Evolutionary conservation across 2,888 invertebrate genomes (phyloP), one percentile per base, ranked within the genome.

Genomic region (Zygaena filipendulae): DNA sequence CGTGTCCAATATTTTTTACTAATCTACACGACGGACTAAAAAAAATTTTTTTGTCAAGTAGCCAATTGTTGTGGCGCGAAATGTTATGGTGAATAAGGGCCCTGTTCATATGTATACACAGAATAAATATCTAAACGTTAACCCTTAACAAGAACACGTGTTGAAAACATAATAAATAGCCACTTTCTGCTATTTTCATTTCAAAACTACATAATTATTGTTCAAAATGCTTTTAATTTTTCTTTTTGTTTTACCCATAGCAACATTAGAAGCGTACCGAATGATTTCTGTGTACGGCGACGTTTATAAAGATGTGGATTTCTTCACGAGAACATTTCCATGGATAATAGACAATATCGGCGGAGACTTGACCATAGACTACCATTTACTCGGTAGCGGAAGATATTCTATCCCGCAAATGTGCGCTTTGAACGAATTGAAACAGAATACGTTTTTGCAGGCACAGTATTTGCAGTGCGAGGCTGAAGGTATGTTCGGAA

Each of bases 281-380:
- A n/a, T 48, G 1, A 50, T 52, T 4, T 45, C 51, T 0, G 32
- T 57, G 1, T 52, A 49, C 11, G 52, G 48, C 0, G 59, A 63
- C 16, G 59, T 63, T 0, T 46, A 42, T n/a, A 47, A 38, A 4
- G 47, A 57, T 18, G 34, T 19, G 0, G 37, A 43, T 0, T 64
- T 64, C 35, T 64, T 66, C 31, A 49, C 39, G 0, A 41, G 25
- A 3, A 62, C 59, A 0, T 56, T 42, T 4, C 64, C 64, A 0
- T 66, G 60, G 61, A 47, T 66, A 1, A 39, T 55, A 12, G 62
- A 64, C 11, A 62, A 66, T 12, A 58, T 64, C 11, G 64, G 64
- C 0, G 64, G 61, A 0, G 54, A 60, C 2, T 35, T 64, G 0
- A 30, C 23, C 0, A 51, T 60, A 2, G 53, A 61, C 2, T 66